Conservation (phyloP, 1,140 invertebrate genomes). For the Drosophila ficusphila region DNA sequence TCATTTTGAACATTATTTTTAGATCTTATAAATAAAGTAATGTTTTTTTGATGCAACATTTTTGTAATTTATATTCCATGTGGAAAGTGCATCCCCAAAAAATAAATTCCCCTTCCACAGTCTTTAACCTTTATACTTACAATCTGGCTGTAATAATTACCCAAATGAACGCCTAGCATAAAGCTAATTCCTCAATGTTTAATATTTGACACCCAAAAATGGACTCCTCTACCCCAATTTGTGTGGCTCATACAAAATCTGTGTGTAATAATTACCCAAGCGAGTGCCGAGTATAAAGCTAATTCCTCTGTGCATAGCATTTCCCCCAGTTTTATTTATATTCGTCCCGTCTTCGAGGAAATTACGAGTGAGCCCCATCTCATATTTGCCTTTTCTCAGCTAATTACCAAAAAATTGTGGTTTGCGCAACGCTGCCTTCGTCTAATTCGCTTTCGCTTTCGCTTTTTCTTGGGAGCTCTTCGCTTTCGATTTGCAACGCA, state of each 20-base stretch:
- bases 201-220: too few relatives aligned
- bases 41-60: too few relatives aligned
- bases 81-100: too few relatives aligned
- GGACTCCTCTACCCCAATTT: too few relatives aligned
- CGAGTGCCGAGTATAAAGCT: too few relatives aligned
- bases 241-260: too few relatives aligned
- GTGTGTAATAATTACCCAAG: not conserved
- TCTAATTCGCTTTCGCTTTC: conserved; percentile 12
- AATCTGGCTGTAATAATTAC: not conserved
- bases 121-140: too few relatives aligned
- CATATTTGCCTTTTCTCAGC: conserved; percentile 42
- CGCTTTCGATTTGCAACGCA: conserved; percentile 74
- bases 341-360: conserved; percentile 11
- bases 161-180: not conserved
- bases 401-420: conserved; percentile 76
- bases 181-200: not conserved
- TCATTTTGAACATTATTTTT: too few relatives aligned
- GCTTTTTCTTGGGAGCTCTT: not conserved
- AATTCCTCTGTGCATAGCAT: too few relatives aligned
- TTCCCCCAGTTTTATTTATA: not conserved
- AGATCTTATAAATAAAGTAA: too few relatives aligned
- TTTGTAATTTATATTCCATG: too few relatives aligned
- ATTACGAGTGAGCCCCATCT: conserved; percentile 1
- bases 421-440: conserved; percentile 62
- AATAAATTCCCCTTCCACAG: too few relatives aligned